phyloP scores from a whole-genome alignment of 1,140 invertebrate species.

The Eriocheir sinensis region DNA sequence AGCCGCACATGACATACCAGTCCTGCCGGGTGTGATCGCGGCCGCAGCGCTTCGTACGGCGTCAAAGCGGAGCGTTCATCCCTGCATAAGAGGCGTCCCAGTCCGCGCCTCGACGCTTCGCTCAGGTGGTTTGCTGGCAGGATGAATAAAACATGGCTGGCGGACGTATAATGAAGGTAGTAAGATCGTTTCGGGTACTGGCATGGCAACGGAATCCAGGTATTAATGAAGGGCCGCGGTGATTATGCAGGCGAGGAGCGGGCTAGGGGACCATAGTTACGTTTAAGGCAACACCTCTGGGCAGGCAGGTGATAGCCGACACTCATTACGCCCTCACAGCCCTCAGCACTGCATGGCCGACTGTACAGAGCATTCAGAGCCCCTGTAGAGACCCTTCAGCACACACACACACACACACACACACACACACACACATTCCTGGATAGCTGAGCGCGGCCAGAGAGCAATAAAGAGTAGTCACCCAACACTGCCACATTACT shows the following conservation, averaged over 20 bases:
- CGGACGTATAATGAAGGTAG: slow-evolving; percentile 73
- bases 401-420: slow-evolving; percentile 30
- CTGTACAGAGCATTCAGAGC: background rate
- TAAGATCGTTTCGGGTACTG: slow-evolving; percentile 71
- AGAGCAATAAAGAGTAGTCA: background rate
- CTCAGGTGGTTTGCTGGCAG: slow-evolving; percentile 59
- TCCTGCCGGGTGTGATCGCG: slow-evolving; percentile 53
- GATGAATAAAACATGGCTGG: slow-evolving; percentile 76
- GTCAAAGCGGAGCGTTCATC: slow-evolving; percentile 26
- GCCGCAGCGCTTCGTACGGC: slow-evolving; percentile 28
- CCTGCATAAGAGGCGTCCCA: background rate
- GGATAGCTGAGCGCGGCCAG: background rate
- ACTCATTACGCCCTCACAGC: background rate
- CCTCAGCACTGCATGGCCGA: background rate
- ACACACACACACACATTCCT: slow-evolving; percentile 15
- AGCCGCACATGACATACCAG: slow-evolving; percentile 70
- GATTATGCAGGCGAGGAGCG: slow-evolving; percentile 26
- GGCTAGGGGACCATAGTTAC: background rate
- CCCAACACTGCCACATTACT: slow-evolving; percentile 8
- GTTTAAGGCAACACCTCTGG: background rate
- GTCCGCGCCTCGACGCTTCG: slow-evolving; percentile 29
- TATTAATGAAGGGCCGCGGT: slow-evolving; percentile 30
- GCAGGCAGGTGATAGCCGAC: background rate
- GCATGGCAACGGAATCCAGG: slow-evolving; percentile 63
- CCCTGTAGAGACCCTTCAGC: background rate